Percentiles rank a stretch among this genome's conserved stretches.
phyloP scores from a whole-genome alignment of 2,888 invertebrate genomes.

The Drosophila lacicola region DNA sequence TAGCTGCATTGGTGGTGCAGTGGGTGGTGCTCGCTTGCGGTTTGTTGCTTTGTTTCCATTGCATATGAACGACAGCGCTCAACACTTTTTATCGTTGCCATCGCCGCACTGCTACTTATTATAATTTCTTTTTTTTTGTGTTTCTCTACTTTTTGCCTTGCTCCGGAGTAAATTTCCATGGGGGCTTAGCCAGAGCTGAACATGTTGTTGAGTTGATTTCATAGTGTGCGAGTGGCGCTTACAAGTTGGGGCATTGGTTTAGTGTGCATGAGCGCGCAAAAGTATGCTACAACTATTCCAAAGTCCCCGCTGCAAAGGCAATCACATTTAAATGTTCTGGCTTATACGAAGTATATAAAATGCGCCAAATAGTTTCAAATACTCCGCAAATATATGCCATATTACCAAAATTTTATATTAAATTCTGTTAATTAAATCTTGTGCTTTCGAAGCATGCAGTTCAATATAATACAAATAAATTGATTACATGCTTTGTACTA shows the following conservation, averaged over 20 bases:
- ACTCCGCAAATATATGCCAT: conserved; percentile 2
- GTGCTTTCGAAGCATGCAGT: conserved; percentile 1
- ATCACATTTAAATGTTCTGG: conserved; percentile 44
- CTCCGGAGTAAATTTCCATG: conserved; percentile 70
- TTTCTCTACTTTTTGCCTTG: conserved; percentile 17
- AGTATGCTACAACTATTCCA: conserved; percentile 50
- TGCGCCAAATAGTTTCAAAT: conserved; percentile 18
- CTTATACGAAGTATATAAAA: conserved; percentile 24
- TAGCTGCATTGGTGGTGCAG: conserved; percentile 3
- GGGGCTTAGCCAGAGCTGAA: conserved; percentile 60
- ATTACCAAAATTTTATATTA: conserved; percentile 2
- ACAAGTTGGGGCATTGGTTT: conserved; percentile 57
- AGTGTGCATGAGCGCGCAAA: conserved; percentile 51
- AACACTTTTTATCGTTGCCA: conserved; percentile 74
- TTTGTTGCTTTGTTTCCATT: conserved; percentile 73
- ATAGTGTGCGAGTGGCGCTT: conserved; percentile 53
- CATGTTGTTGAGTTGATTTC: conserved; percentile 69
- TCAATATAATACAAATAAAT: conserved; percentile 3
- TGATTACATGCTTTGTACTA: neutral
- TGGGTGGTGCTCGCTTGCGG: conserved; percentile 51
- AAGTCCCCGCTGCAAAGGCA: conserved; percentile 31
- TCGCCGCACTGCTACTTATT: conserved; percentile 72
- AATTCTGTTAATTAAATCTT: neutral
- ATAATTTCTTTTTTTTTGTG: conserved; percentile 46
- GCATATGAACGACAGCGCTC: conserved; percentile 76